Percentiles rank a stretch among this genome's conserved stretches.
Conservation (phyloP, 2,797 vertebrate species). For the Hippoglossus hippoglossus region DNA sequence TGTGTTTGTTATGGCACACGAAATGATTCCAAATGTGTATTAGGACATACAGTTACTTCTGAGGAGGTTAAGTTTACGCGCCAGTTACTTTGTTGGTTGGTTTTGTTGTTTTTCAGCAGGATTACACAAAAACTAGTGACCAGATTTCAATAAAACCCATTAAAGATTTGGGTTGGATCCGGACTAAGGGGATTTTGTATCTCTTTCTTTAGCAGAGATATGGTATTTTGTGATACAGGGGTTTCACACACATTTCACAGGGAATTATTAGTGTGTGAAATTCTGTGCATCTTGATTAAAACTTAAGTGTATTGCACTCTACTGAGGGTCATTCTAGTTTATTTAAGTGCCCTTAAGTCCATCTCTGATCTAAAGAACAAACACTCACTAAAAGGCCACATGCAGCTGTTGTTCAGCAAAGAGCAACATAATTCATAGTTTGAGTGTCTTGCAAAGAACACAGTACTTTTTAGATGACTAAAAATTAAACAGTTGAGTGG, state of each 20-base stretch:
- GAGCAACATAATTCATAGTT: conserved; percentile 47
- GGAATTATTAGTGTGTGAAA: too few relatives aligned
- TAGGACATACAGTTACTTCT: background rate
- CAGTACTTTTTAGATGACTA: conserved; percentile 47
- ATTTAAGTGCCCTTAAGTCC: background rate
- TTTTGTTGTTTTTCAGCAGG: too few relatives aligned
- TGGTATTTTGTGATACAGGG: too few relatives aligned
- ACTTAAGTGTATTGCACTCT: too few relatives aligned
- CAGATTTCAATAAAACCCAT: too few relatives aligned
- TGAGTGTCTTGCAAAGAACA: conserved; percentile 51
- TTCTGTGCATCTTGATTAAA: background rate
- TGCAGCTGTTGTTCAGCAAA: conserved; percentile 37
- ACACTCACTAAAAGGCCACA: conserved; percentile 26
- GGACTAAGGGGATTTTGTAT: too few relatives aligned
- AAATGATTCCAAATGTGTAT: conserved; percentile 21
- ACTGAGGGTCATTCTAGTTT: background rate
- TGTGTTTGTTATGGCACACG: background rate
- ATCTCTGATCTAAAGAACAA: conserved; percentile 30
- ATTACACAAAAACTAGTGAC: too few relatives aligned
- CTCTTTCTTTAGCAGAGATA: too few relatives aligned
- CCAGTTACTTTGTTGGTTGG: too few relatives aligned
- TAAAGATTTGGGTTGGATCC: too few relatives aligned
- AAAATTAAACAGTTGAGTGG: conserved; percentile 50
- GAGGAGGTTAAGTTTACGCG: too few relatives aligned
- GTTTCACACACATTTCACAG: too few relatives aligned